Percentiles rank a stretch among this genome's conserved stretches.
Evolutionary conservation across 2,888 invertebrate species (phyloP).

Genomic region (Cartodere bifasciata): DNA sequence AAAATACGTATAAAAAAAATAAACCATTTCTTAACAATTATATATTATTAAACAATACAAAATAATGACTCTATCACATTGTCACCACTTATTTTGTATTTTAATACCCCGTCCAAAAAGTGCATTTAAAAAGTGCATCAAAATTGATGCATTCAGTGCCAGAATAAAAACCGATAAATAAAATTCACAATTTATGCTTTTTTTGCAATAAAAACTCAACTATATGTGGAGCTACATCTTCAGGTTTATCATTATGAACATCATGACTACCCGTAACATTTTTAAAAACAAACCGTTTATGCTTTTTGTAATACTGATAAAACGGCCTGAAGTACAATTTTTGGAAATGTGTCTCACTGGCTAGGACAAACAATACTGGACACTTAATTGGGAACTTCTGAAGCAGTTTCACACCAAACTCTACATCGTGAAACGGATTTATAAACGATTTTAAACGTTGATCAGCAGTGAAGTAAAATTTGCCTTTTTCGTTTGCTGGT

Average conservation of each 20-base stretch:
- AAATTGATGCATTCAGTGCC: too few species aligned
- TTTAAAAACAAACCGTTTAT: constrained; percentile 22
- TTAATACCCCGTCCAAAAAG: too few species aligned
- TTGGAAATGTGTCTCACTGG: constrained; percentile 15
- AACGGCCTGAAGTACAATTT: constrained; percentile 18
- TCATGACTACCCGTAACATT: constrained; percentile 46
- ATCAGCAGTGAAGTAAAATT: constrained; percentile 44
- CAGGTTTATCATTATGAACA: constrained; percentile 46
- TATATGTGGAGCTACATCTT: constrained; percentile 33
- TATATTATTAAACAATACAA: too few species aligned
- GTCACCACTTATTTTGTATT: too few species aligned
- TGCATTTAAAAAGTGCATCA: too few species aligned
- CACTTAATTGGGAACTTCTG: constrained; percentile 26
- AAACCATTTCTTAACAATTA: too few species aligned
- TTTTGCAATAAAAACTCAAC: constrained; percentile 22
- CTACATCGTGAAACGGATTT: constrained; percentile 27
- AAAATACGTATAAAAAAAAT: too few species aligned
- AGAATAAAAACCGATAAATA: too few species aligned
- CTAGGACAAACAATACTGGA: constrained; percentile 30
- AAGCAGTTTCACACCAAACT: constrained; percentile 27
- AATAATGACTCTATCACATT: too few species aligned
- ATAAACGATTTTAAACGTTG: constrained; percentile 35
- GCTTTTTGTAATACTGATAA: constrained; percentile 19
- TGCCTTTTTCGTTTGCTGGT: constrained; percentile 31
- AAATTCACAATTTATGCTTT: constrained; percentile 24